Conservation (phyloP, 1,140 invertebrate species). For the Triops cancriformis region DNA sequence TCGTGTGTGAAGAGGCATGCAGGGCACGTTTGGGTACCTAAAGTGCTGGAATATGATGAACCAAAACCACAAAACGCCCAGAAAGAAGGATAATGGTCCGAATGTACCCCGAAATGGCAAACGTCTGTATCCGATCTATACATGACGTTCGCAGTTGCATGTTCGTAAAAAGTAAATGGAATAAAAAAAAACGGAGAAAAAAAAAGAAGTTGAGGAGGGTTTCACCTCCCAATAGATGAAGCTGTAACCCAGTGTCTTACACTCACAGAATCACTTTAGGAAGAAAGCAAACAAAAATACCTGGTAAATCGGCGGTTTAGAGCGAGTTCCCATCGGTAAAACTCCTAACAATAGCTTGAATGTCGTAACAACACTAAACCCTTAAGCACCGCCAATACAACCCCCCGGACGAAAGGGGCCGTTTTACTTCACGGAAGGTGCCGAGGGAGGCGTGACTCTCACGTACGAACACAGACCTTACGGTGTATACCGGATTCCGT, state of each 20-base stretch:
- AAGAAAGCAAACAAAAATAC: background rate
- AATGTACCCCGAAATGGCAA: background rate
- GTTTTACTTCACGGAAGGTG: background rate
- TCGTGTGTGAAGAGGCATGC: background rate
- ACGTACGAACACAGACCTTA: background rate
- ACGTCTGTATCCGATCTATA: background rate
- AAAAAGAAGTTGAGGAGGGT: no score
- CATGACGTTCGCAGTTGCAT: background rate
- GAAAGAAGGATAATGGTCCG: background rate
- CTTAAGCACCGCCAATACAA: background rate
- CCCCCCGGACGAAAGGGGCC: background rate
- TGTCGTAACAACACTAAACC: constrained; percentile 4
- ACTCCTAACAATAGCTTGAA: background rate
- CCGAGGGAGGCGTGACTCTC: background rate
- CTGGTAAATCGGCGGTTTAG: background rate
- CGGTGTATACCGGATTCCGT: background rate
- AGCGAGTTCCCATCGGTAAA: background rate
- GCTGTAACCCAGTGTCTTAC: background rate
- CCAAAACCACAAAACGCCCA: background rate
- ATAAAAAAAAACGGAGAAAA: no score
- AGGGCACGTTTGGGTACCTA: constrained; percentile 8
- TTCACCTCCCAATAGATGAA: background rate
- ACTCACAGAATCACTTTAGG: background rate
- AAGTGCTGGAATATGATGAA: constrained; percentile 2
- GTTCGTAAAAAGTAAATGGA: background rate